Base-by-base conservation (phyloP, 2,797 vertebrate species). In the Micromesistius poutassou region DNA sequence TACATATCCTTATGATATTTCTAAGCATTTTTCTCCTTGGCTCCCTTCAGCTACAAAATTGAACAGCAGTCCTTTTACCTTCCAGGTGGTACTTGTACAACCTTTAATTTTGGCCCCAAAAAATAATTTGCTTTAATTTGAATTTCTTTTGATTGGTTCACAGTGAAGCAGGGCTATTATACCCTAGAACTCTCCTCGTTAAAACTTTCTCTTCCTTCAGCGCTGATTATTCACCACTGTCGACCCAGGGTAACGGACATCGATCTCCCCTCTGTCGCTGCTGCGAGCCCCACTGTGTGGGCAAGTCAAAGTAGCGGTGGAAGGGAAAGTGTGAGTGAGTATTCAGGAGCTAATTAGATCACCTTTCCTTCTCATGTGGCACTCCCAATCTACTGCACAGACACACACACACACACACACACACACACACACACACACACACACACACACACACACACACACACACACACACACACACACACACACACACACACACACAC, bases 151-250 rank as follows among this genome's bases (percentile, higher is more conserved):
- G 50, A 62, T n/a, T 62, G 62, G 8, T 68, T 12, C 62, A 68
- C 62, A n/a, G n/a, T 68, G 62, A 68, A 68, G 62, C 62, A n/a
- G 7, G 25, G 62, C 62, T 68, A 68, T 28, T 68, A n/a, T 68
- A 25, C 62, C 62, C 55, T 1, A n/a, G 55, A 62, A n/a, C 5
- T 68, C 62, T 1, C 62, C 1, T 28, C n/a, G 62, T 68, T 68
- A 68, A 28, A 68, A 30, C 3, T 9, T 28, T 12, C 8, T 10
- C 4, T 28, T 68, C 25, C 62, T 68, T 13, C 62, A 4, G 62
- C 62, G 2, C 62, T 13, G 62, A 68, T 28, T 68, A 28, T 12
- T 28, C 62, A 68, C 62, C 62, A 7, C 62, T 68, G 62, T 68
- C 62, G 12, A 13, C n/a, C 5, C 62, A 25, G 25, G 6, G 62